Evolutionary conservation across 2,888 invertebrate species (phyloP), one percentile per base, ranked within the genome.

Genomic region (Andrena marginata): DNA sequence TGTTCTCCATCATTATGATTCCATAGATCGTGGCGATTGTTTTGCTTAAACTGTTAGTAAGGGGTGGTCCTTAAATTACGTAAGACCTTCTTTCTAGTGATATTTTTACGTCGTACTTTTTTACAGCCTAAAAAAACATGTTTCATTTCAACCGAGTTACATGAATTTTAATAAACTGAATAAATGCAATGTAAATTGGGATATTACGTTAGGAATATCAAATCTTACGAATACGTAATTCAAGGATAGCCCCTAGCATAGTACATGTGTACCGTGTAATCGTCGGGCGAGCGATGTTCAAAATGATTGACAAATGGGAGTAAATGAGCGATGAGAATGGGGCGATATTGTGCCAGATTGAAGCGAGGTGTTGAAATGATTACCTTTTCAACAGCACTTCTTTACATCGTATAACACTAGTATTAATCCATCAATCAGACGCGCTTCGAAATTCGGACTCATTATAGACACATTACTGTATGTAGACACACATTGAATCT

Each of bases 271-370:
- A 16, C 13, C 13, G 5, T 42, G 3, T 51, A 8, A 62, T 65
- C 10, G 23, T 42, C 26, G 59, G 20, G 62, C 23, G 69, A 48
- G n/a, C 48, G 13, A 33, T 77, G 63, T 80, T 74, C 67, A 75
- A 42, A 60, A 74, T 26, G 35, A 49, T 6, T 23, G 67, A 26
- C 10, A 6, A 59, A 49, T 13, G 7, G 48, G 54, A 68, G 80
- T 80, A 48, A 72, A 68, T 72, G 72, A n/a, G 10, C 23, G n/a
- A 29, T 51, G 63, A 49, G 35, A 65, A 64, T 10, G 54, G 33
- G 23, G 49, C 48, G 75, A 67, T 67, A 48, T 49, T 26, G n/a
- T 65, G 56, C 26, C 8, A 23, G 49, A 4, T 60, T 62, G 2
- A 70, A 16, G 48, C 42, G 56, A 10, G 20, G 0, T 51, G 31